Evolutionary conservation across 2,797 vertebrate genomes (phyloP).

Genomic region (Sarcoramphus papa): DNA sequence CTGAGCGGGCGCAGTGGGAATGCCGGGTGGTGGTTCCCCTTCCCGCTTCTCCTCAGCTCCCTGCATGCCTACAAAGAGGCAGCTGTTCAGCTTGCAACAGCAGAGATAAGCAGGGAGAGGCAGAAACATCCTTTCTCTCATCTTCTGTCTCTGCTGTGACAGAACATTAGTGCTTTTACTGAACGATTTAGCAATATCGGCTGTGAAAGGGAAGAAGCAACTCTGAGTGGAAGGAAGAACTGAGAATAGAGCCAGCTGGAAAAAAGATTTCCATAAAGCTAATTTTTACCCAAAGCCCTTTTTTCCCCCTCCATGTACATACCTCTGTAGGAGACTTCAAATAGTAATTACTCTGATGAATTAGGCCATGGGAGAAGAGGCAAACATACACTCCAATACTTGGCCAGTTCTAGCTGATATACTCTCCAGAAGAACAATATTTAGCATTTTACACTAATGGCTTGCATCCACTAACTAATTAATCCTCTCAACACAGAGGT

Average conservation of each 20-base stretch:
- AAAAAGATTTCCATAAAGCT: not conserved
- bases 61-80: not conserved
- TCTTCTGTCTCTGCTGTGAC: not conserved
- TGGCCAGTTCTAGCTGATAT: not conserved
- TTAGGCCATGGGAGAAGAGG: not conserved
- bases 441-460: slow-evolving; percentile 5
- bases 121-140: not conserved
- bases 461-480: slow-evolving; percentile 19
- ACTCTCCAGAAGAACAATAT: slow-evolving; percentile 26
- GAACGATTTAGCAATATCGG: not conserved
- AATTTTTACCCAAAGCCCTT: not conserved
- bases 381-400: slow-evolving; percentile 14
- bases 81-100: not conserved
- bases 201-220: not conserved
- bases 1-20: not conserved
- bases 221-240: not conserved
- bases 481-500: not conserved
- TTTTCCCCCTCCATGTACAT: not conserved
- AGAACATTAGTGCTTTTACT: not conserved
- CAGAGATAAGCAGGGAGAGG: not conserved
- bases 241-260: not conserved
- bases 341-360: slow-evolving; percentile 23
- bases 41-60: not conserved
- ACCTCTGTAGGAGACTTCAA: slow-evolving; percentile 25
- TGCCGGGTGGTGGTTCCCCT: not conserved